phyloP scores from a whole-genome alignment of 2,113 vertebrate species.

The Trichomycterus rosablanca region DNA sequence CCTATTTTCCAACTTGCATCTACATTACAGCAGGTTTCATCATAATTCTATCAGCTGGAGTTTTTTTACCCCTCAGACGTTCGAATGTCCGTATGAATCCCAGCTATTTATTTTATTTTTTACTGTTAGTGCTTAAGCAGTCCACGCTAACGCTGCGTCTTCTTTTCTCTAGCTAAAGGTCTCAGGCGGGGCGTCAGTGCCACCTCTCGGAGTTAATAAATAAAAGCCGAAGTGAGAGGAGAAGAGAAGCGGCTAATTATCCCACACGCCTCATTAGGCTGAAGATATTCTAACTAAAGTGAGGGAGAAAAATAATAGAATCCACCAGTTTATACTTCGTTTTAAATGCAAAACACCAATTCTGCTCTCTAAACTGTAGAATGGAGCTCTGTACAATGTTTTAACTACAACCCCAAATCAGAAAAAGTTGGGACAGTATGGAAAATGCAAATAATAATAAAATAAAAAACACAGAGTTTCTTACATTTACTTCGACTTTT shows the following conservation, averaged over 20 bases:
- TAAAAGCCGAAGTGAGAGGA: slow-evolving; percentile 18
- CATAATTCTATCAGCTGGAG: slow-evolving; percentile 21
- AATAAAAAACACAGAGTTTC: too few relatives aligned
- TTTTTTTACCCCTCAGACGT: slow-evolving; percentile 25
- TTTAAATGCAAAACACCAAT: too few relatives aligned
- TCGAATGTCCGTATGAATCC: background rate
- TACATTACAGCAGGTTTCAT: slow-evolving; percentile 28
- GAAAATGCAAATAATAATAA: too few relatives aligned
- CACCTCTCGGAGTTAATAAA: slow-evolving; percentile 24
- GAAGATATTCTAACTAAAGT: too few relatives aligned
- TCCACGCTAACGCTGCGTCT: background rate
- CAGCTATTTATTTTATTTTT: background rate
- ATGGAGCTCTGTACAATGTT: too few relatives aligned
- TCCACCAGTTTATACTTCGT: too few relatives aligned
- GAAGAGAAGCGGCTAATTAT: slow-evolving; percentile 31
- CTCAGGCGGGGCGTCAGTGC: slow-evolving; percentile 30
- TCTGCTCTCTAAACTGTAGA: too few relatives aligned
- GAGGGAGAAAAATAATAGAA: too few relatives aligned
- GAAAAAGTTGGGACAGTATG: too few relatives aligned
- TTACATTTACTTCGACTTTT: too few relatives aligned
- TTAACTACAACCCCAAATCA: too few relatives aligned
- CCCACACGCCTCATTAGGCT: slow-evolving; percentile 52
- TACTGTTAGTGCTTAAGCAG: background rate
- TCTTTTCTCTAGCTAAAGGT: too few relatives aligned
- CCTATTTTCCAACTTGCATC: background rate